Conservation (phyloP, 2,797 vertebrate genomes). For the Sebastes hubbsi region DNA sequence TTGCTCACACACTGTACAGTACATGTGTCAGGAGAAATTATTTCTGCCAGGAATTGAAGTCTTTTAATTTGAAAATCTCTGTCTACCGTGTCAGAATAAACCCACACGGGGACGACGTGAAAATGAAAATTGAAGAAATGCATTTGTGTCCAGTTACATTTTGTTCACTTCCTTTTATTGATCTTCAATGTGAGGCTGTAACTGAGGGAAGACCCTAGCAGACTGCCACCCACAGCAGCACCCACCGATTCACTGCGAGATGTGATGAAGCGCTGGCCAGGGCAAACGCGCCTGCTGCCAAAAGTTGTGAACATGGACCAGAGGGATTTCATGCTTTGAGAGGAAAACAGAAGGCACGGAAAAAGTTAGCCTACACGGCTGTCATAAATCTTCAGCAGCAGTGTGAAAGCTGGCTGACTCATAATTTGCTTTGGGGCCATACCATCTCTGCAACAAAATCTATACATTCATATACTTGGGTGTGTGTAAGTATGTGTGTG, state of each 20-base stretch:
- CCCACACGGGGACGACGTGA: neutral
- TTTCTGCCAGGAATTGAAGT: neutral
- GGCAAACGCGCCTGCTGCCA: conserved; percentile 41
- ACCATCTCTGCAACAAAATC: conserved; percentile 11
- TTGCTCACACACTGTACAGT: neutral
- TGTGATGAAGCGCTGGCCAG: conserved; percentile 33
- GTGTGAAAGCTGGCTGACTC: conserved; percentile 30
- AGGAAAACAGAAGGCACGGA: conserved; percentile 39
- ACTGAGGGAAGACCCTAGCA: neutral
- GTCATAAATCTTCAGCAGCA: conserved; percentile 53
- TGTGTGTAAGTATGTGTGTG: conserved; percentile 3
- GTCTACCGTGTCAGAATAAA: neutral
- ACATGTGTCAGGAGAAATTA: neutral
- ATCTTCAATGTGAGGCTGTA: neutral
- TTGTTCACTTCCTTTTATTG: neutral
- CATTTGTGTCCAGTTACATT: conserved; percentile 1
- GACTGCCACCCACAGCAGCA: conserved; percentile 30
- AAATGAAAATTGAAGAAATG: neutral
- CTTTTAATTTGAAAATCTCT: neutral
- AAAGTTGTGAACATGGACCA: conserved; percentile 26
- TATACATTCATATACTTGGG: neutral
- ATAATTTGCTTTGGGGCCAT: conserved; percentile 33
- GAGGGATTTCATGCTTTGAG: conserved; percentile 42
- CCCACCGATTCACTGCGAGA: neutral
- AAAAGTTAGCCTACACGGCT: conserved; percentile 31